phyloP scores from a whole-genome alignment of 2,113 vertebrate species.

The Cavia aperea region DNA sequence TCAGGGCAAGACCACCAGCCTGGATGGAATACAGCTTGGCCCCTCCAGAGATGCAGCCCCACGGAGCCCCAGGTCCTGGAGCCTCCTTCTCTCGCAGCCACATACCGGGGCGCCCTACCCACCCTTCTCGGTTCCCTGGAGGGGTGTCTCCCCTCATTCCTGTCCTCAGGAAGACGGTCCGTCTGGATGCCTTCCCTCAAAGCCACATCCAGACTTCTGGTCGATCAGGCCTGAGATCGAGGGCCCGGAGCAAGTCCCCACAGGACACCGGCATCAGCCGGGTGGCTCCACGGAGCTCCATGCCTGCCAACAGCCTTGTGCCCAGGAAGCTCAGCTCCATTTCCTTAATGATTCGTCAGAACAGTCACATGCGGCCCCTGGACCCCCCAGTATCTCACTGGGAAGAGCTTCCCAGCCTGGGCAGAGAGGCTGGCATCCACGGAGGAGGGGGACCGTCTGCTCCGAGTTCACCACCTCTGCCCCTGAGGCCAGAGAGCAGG shows the following conservation, averaged over 20 bases:
- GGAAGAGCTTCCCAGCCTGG: not conserved
- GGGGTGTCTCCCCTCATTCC: constrained; percentile 33
- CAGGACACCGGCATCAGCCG: constrained; percentile 1
- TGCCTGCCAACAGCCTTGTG: not conserved
- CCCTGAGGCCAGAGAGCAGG: not conserved
- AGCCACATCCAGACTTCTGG: constrained; percentile 32
- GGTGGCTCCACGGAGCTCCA: not conserved
- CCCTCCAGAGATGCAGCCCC: constrained; percentile 47
- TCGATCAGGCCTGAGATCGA: not conserved
- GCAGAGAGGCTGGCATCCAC: not conserved
- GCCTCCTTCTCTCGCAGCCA: constrained; percentile 36
- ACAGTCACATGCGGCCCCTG: constrained; percentile 53
- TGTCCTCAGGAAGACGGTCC: constrained; percentile 53
- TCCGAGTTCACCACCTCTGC: not conserved
- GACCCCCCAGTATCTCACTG: not conserved
- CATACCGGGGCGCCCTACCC: constrained; percentile 9
- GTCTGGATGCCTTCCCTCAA: constrained; percentile 48
- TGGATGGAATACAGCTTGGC: constrained; percentile 58
- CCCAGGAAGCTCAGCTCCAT: constrained; percentile 68
- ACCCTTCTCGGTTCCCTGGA: constrained; percentile 22
- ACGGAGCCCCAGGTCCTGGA: not conserved
- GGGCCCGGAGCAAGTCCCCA: not conserved
- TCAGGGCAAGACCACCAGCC: not conserved
- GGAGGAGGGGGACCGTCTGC: not conserved
- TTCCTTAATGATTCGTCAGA: constrained; percentile 62